A percentile compares a stretch with the other conserved stretches of the same genome.
These are phyloP conservation scores for Phenacoccus solenopsis DNA, from an alignment of 1,140 invertebrate species.

Conservation along the genomic window DNA sequence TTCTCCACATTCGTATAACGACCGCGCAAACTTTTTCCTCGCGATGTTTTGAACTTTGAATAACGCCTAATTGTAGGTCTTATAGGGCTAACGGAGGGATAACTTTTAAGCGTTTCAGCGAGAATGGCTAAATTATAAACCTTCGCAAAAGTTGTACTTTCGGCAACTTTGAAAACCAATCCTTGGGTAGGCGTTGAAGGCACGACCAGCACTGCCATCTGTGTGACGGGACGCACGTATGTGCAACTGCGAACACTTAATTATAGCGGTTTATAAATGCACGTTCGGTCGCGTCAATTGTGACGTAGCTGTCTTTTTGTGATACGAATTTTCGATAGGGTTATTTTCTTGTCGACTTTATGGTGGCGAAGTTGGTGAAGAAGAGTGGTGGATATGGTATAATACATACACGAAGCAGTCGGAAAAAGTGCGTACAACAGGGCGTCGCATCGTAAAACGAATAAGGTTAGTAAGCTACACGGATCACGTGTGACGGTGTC, in stretches of 20 bases:
- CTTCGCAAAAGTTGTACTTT: background rate
- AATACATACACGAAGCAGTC: background rate
- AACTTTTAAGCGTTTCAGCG: background rate
- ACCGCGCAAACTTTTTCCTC: background rate
- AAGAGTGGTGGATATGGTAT: background rate
- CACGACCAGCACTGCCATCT: too few relatives aligned
- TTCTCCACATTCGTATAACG: too few relatives aligned
- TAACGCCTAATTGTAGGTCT: background rate
- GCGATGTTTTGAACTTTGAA: conserved; percentile 2
- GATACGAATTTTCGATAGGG: background rate
- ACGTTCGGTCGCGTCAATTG: background rate
- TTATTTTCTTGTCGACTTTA: background rate
- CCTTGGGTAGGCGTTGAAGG: background rate
- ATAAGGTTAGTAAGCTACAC: conserved; percentile 6
- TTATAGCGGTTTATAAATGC: background rate
- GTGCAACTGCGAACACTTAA: background rate
- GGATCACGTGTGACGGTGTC: conserved; percentile 8
- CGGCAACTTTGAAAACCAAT: background rate
- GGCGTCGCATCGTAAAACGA: too few relatives aligned
- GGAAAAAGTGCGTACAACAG: background rate
- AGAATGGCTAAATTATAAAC: background rate
- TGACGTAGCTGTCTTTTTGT: too few relatives aligned
- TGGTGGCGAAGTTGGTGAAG: background rate
- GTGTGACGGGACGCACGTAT: too few relatives aligned
- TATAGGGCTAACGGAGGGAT: background rate